Evolutionary conservation across 2,797 vertebrate species (phyloP).

Genomic region (Passerculus sandwichensis): DNA sequence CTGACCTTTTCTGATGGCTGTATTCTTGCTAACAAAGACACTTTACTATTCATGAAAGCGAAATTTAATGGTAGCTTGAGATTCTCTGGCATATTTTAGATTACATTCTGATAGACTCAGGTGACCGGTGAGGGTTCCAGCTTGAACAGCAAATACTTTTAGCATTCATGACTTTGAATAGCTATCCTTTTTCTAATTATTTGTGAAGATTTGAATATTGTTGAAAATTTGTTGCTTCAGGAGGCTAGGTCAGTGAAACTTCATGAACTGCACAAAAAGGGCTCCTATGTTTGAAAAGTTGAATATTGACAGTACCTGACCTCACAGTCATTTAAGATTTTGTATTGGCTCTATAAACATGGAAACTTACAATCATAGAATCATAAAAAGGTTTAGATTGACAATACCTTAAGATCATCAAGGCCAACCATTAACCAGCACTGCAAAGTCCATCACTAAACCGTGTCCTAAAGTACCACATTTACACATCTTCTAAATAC

Average conservation of each 20-base stretch:
- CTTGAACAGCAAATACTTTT: background rate
- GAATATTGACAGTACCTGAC: background rate
- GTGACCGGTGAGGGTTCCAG: background rate
- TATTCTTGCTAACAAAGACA: conserved; percentile 58
- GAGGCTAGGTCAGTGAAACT: background rate
- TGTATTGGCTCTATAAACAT: background rate
- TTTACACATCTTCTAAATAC: background rate
- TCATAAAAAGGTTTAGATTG: background rate
- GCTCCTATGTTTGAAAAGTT: background rate
- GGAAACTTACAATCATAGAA: background rate
- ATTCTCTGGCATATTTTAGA: conserved; percentile 29
- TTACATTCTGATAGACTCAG: background rate
- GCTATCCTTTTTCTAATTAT: conserved; percentile 1
- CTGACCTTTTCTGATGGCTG: conserved; percentile 63
- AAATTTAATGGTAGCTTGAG: conserved; percentile 5
- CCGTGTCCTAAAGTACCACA: background rate
- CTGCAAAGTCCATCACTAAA: background rate
- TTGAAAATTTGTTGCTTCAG: background rate
- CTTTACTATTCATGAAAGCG: conserved; percentile 42
- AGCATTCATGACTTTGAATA: conserved; percentile 23
- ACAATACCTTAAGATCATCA: background rate
- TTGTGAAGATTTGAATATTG: background rate
- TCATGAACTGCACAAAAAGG: background rate
- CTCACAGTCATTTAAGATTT: background rate
- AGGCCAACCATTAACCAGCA: background rate